Evolutionary conservation across 2,797 vertebrate species (phyloP).

Genomic region (Eidolon dupreanum): DNA sequence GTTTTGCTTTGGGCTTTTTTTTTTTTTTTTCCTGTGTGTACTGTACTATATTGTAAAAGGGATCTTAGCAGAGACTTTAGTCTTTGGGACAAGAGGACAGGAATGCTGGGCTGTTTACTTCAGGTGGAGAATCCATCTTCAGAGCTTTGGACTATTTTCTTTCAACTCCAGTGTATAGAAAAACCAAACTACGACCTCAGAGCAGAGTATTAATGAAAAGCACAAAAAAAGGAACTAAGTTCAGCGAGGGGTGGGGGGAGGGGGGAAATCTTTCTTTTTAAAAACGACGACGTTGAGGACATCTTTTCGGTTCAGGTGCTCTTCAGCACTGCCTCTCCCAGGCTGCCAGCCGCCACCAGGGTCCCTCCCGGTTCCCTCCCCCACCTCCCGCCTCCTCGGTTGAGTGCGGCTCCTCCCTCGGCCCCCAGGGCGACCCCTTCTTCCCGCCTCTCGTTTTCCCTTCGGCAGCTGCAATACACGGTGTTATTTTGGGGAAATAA

Average conservation of each 20-base stretch:
- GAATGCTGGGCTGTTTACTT: constrained; percentile 97
- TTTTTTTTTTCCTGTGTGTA: constrained; percentile 88
- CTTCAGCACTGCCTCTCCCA: constrained; percentile 85
- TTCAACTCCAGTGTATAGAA: constrained; percentile 99
- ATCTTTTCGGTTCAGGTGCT: constrained; percentile 87
- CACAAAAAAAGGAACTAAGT: constrained; percentile 99
- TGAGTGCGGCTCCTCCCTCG: constrained; percentile 32
- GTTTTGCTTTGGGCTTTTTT: constrained; percentile 76
- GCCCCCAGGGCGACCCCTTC: constrained; percentile 5
- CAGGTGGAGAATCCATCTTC: constrained; percentile 95
- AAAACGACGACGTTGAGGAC: constrained; percentile 87
- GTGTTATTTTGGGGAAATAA: constrained; percentile 84
- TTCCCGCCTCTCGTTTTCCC: constrained; percentile 43
- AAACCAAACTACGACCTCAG: constrained; percentile 99
- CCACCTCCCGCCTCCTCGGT: neutral
- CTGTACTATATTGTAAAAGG: constrained; percentile 99
- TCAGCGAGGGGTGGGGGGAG: constrained; percentile 89
- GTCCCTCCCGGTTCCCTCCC: constrained; percentile 36
- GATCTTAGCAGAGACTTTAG: constrained; percentile 99
- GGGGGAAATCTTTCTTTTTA: constrained; percentile 85
- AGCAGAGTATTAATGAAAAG: constrained; percentile 99
- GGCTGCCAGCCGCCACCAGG: constrained; percentile 15
- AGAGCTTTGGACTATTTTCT: constrained; percentile 92
- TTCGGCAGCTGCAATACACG: constrained; percentile 88
- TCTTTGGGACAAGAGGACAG: constrained; percentile 93